phyloP scores from a whole-genome alignment of 2,113 vertebrate genomes.

The Pygoscelis antarcticus region DNA sequence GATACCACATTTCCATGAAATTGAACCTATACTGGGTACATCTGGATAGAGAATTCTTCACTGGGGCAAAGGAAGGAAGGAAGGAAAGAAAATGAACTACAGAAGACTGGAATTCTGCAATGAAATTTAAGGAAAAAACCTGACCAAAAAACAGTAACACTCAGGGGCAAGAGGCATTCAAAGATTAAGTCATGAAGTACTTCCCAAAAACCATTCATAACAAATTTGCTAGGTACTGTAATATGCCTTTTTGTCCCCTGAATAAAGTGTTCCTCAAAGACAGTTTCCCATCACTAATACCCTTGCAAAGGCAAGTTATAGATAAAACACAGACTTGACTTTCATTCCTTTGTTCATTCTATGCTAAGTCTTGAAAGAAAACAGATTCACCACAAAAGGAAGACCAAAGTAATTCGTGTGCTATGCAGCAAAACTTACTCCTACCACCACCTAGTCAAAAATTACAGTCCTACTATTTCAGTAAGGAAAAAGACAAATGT shows the following conservation, averaged over 20 bases:
- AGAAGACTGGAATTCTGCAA: neutral
- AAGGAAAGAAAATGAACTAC: neutral
- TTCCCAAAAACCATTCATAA: neutral
- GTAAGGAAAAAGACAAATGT: neutral
- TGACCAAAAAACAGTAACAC: neutral
- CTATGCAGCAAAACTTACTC: neutral
- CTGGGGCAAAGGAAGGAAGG: neutral
- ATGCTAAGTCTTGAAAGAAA: neutral
- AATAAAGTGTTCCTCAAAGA: neutral
- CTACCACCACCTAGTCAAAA: neutral
- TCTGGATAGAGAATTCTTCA: neutral
- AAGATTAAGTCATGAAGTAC: neutral
- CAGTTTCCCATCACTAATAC: neutral
- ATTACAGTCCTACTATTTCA: neutral
- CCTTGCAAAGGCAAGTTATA: neutral
- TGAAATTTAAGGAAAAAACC: neutral
- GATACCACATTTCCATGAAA: neutral
- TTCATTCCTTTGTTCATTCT: neutral
- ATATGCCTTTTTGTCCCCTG: neutral
- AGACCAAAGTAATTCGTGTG: neutral
- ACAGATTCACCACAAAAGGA: neutral
- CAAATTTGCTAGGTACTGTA: neutral
- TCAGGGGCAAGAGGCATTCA: neutral
- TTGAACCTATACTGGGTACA: neutral
- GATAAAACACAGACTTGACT: neutral